phyloP scores from a whole-genome alignment of 92 coral and sea anemone genomes.

The Epizoanthus stellaris region DNA sequence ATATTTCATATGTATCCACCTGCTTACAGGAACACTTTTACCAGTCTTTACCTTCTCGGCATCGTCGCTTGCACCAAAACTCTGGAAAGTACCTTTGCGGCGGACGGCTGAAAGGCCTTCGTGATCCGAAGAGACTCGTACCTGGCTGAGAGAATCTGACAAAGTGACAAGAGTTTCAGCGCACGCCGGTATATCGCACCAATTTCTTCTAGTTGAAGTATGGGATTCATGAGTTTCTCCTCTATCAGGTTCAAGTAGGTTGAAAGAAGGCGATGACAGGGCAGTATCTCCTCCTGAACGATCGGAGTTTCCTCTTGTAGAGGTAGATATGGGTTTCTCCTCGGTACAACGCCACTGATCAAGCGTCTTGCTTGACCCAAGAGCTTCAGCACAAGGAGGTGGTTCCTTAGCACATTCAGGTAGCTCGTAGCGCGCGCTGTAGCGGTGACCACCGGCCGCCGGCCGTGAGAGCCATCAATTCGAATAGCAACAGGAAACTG shows the following conservation, averaged over 20 bases:
- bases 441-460: not conserved
- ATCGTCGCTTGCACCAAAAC: conserved; percentile 9
- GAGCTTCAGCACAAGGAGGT: conserved; percentile 26
- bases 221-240: conserved; percentile 13
- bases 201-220: not conserved
- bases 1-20: too few relatives aligned
- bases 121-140: not conserved
- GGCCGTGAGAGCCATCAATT: not conserved
- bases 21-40: too few relatives aligned
- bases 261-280: conserved; percentile 19
- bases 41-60: conserved; percentile 7
- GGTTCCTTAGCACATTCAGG: conserved; percentile 7
- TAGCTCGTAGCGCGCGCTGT: conserved; percentile 29
- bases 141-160: conserved; percentile 6
- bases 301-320: not conserved
- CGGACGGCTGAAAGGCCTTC: not conserved
- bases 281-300: not conserved
- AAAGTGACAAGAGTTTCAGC: conserved; percentile 15
- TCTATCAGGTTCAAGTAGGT: conserved; percentile 18
- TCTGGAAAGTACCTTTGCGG: not conserved
- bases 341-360: not conserved
- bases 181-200: not conserved
- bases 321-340: not conserved
- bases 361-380: conserved; percentile 4
- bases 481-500: conserved; percentile 32